A percentile compares a stretch with the other conserved stretches of the same genome.
These are phyloP conservation scores for Pollenia griseotomentosa DNA, from an alignment of 2,888 invertebrate species.

Conservation along the genomic window DNA sequence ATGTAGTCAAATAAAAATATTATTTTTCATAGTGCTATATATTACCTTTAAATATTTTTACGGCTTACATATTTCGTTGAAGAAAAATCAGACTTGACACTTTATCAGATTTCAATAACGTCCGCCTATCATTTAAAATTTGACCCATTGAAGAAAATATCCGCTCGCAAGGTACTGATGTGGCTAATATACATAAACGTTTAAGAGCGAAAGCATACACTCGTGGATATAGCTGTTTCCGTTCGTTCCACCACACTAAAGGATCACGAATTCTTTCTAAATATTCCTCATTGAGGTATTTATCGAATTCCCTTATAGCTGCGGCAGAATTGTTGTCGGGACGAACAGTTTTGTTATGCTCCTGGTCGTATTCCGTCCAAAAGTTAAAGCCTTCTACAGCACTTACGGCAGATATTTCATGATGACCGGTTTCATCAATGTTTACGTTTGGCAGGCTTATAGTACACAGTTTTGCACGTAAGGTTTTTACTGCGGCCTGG, in stretches of 20 bases:
- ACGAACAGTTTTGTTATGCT: constrained; percentile 4
- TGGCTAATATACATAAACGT: background rate
- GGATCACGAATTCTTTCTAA: constrained; percentile 20
- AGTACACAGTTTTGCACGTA: background rate
- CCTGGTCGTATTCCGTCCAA: constrained; percentile 38
- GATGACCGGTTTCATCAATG: background rate
- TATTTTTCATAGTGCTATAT: too few relatives aligned
- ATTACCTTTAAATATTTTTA: background rate
- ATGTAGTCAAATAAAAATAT: too few relatives aligned
- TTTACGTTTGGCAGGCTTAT: background rate
- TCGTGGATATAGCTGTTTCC: constrained; percentile 2
- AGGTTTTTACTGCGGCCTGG: constrained; percentile 5
- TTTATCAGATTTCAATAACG: background rate
- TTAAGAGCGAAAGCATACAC: background rate
- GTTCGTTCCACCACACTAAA: constrained; percentile 16
- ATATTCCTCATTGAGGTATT: constrained; percentile 13
- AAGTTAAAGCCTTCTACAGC: background rate
- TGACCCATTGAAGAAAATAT: background rate
- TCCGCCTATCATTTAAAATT: constrained; percentile 2
- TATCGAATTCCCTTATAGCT: constrained; percentile 20
- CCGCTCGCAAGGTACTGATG: too few relatives aligned
- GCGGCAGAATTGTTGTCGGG: constrained; percentile 20
- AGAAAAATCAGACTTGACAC: constrained; percentile 5
- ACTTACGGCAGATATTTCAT: background rate
- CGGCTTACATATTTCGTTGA: constrained; percentile 18